These are phyloP conservation scores for Hymenochirus boettgeri DNA, from an alignment of 2,113 vertebrate species.

Conservation along the genomic window DNA sequence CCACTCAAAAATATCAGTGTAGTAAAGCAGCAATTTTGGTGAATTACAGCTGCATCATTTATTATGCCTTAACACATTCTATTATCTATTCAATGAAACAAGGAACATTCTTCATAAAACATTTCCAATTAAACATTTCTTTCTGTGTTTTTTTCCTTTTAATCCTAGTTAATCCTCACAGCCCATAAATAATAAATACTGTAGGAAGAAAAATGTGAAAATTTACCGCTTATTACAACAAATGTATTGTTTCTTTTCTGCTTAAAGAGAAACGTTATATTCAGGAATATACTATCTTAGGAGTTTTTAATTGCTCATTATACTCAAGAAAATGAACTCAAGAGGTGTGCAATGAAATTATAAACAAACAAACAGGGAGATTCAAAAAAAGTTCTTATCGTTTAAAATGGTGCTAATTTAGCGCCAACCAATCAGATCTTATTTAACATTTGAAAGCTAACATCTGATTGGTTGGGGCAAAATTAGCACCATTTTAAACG, in stretches of 20 bases:
- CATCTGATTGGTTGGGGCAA: no score
- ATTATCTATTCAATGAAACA: slow-evolving; percentile 8
- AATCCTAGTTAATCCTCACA: slow-evolving; percentile 8
- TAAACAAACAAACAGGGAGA: no score
- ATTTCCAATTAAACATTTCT: slow-evolving; percentile 7
- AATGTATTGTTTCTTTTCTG: neutral
- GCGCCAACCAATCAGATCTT: no score
- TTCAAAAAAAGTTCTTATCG: no score
- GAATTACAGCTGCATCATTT: slow-evolving; percentile 1
- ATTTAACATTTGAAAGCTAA: no score
- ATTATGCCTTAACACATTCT: neutral
- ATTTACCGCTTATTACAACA: neutral
- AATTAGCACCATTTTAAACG: no score
- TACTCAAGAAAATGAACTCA: no score
- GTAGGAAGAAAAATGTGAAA: neutral
- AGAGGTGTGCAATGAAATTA: no score
- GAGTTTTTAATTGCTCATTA: neutral
- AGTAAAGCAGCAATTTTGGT: neutral
- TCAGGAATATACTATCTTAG: neutral
- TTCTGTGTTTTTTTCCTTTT: slow-evolving; percentile 4
- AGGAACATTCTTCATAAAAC: neutral
- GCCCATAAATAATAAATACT: neutral
- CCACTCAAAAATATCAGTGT: slow-evolving; percentile 2
- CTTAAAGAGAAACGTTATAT: neutral
- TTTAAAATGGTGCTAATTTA: no score